Base-by-base conservation (phyloP, 2,113 vertebrate genomes). In the Cygnus atratus region DNA sequence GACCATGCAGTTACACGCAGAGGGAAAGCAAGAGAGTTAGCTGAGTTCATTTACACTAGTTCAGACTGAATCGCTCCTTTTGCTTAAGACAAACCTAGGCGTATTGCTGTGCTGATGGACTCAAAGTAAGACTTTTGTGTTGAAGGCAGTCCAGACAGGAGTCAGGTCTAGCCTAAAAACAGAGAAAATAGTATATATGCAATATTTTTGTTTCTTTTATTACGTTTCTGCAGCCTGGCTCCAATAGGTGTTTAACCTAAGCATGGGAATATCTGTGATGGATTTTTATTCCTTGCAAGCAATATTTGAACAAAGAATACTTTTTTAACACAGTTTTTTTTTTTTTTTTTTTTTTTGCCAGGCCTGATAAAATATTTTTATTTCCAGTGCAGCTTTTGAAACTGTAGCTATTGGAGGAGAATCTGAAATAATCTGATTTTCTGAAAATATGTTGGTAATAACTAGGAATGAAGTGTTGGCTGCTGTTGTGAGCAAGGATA, bases 401-500 rank as follows among this genome's bases (percentile, higher is more conserved):
- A 35, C 57, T 86, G 77, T 57, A 6, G 11, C 18, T 93, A 11
- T 88, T 90, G 90, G 65, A 95, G 92, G 35, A 75, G 61, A 80
- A 48, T 71, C 57, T 90, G 39, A 86, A 95, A 86, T 78, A 55
- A 41, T 33, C 41, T 37, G 46, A 12, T 59, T 88, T 81, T 90
- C 80, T 75, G 63, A 88, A 96, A 94, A 88, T 87, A 44, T 44
- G 39, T 71, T 75, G 68, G 8, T 75, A 84, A 81, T 90, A 95
- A 84, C 43, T 48, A n/a, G 65, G 57, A 95, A 29, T 26, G 28
- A 90, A 65, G 79, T 90, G 68, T 68, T 94, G 92, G 84, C 92
- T 2, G 16, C 52, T 3, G 3, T 67, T 94, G 54, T 43, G 73
- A 93, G 83, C 52, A 84, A 67, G 87, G 46, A 10, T 50, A 50